Conservation (phyloP, 2,113 vertebrate species). For the Syrmaticus mikado region DNA sequence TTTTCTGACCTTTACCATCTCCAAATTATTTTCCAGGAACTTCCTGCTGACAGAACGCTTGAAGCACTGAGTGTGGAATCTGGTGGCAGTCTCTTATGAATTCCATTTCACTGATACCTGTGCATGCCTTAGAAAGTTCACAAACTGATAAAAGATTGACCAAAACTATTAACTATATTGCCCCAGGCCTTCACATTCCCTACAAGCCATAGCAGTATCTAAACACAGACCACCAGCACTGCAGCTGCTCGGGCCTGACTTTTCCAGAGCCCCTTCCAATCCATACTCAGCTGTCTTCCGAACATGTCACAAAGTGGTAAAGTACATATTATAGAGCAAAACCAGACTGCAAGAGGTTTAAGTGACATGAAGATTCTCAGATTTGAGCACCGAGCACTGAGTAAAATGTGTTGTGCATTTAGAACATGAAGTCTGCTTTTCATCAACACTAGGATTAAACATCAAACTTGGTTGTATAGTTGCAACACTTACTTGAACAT, state of each 20-base stretch:
- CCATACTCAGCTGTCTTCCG: background rate
- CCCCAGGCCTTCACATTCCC: background rate
- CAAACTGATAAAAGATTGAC: background rate
- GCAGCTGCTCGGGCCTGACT: background rate
- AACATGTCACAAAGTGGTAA: background rate
- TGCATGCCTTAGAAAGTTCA: background rate
- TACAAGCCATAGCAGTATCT: background rate
- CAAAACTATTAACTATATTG: accelerated
- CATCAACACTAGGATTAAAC: background rate
- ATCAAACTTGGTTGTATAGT: background rate
- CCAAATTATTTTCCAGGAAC: background rate
- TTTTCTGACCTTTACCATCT: background rate
- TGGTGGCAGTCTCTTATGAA: background rate
- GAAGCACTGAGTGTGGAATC: background rate
- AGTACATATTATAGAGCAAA: accelerated
- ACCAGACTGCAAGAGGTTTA: background rate
- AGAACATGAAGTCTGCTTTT: background rate
- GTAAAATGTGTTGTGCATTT: background rate
- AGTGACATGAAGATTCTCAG: background rate
- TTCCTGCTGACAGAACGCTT: background rate
- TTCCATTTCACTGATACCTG: background rate
- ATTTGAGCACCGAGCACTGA: background rate
- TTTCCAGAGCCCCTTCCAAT: background rate
- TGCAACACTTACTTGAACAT: background rate
- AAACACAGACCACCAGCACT: background rate